These are phyloP conservation scores for Acomys russatus DNA, from an alignment of 2,797 vertebrate genomes.

Conservation along the genomic window DNA sequence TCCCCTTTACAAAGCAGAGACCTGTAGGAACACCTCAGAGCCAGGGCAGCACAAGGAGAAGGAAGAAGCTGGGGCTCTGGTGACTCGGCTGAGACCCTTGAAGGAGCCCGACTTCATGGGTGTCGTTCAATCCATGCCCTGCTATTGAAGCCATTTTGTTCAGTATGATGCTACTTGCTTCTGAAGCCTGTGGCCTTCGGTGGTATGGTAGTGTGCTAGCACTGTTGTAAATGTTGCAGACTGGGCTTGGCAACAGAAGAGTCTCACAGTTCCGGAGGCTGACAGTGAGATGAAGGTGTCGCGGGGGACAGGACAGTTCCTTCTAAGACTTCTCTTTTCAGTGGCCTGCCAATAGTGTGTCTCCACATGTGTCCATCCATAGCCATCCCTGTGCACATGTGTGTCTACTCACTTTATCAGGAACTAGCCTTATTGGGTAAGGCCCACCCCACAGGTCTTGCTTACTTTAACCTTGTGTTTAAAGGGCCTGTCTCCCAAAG, in stretches of 20 bases:
- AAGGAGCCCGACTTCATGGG: fast-evolving
- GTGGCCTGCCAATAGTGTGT: not conserved
- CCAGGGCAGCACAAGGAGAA: not conserved
- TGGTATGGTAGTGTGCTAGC: fast-evolving
- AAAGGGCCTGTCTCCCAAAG: not conserved
- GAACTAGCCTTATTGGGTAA: not conserved
- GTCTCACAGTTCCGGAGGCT: not conserved
- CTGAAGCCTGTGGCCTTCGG: not conserved
- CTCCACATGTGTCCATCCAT: not conserved
- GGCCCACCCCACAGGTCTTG: not conserved
- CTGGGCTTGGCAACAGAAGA: fast-evolving
- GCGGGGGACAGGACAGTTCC: fast-evolving
- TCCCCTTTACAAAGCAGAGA: not conserved
- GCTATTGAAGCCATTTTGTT: not conserved
- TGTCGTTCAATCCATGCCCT: fast-evolving
- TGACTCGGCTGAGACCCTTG: fast-evolving
- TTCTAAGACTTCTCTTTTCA: not conserved
- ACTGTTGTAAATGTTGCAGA: fast-evolving
- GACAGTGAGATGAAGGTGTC: fast-evolving
- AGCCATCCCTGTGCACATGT: fast-evolving
- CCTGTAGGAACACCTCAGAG: fast-evolving
- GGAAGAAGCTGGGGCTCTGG: not conserved
- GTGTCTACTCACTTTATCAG: not conserved
- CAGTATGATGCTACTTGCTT: not conserved
- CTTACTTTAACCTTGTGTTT: not conserved